Conservation (phyloP, 2,888 invertebrate genomes). For the Synergus japonicus region DNA sequence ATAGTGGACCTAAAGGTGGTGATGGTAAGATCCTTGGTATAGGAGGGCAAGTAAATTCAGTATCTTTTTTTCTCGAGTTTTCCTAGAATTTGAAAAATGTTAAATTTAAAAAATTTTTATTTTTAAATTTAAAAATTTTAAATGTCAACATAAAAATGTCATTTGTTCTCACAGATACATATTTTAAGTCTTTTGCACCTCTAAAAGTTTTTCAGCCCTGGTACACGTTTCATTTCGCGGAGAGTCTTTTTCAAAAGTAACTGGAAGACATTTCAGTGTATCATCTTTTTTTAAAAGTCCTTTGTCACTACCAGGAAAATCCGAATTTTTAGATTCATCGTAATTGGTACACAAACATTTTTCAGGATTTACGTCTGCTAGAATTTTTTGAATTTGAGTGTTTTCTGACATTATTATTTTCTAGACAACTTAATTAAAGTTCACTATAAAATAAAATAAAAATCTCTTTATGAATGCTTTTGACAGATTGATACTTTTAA, state of each 20-base stretch:
- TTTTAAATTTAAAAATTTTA: no score
- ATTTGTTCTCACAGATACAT: neutral
- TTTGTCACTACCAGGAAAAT: neutral
- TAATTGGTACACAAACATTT: neutral
- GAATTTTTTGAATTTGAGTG: neutral
- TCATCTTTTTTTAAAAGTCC: neutral
- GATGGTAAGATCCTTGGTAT: neutral
- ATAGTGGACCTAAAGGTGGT: slow-evolving; percentile 18
- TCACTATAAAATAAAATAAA: neutral
- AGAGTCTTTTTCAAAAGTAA: neutral
- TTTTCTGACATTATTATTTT: neutral
- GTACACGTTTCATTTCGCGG: neutral
- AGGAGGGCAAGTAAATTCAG: neutral
- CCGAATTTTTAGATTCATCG: neutral
- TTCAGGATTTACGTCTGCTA: neutral
- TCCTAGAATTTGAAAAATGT: neutral
- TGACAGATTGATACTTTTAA: neutral
- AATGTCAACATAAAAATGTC: neutral
- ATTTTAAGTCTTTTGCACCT: neutral
- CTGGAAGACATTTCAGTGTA: neutral
- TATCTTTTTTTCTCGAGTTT: neutral
- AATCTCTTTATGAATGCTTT: neutral
- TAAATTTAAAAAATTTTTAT: no score
- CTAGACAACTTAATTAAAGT: neutral
- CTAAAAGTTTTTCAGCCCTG: neutral